These are phyloP conservation scores for Thripadectes ignobilis DNA, from an alignment of 2,797 vertebrate genomes.

Conservation along the genomic window DNA sequence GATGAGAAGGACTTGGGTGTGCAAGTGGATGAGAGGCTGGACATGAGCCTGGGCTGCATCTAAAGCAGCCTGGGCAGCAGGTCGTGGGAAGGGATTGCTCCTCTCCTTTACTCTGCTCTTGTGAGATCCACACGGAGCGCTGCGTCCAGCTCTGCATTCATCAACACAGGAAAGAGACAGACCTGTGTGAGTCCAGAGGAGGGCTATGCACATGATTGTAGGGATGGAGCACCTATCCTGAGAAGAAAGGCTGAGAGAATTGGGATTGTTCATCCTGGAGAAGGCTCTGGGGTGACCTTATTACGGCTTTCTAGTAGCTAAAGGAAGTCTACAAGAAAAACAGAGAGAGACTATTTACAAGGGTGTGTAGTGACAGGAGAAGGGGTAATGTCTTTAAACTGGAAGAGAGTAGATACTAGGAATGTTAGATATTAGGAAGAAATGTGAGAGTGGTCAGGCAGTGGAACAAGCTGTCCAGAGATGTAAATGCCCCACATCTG, in stretches of 20 bases:
- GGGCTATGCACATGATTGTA: background rate
- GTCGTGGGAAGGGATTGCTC: background rate
- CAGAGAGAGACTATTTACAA: background rate
- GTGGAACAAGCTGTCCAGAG: background rate
- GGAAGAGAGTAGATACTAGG: background rate
- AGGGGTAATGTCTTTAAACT: background rate
- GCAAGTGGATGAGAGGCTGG: background rate
- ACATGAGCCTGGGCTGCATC: background rate
- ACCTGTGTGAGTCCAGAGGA: accelerated
- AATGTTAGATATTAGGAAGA: background rate
- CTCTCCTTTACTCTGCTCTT: background rate
- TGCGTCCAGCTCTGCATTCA: accelerated
- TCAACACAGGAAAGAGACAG: background rate
- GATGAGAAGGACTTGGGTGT: accelerated
- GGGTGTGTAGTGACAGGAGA: background rate
- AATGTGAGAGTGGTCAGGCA: background rate
- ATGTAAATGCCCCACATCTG: background rate
- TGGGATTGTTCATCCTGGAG: background rate
- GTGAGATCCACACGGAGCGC: background rate
- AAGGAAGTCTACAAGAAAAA: background rate
- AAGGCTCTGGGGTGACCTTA: background rate
- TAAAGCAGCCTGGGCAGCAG: background rate
- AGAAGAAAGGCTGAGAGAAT: background rate
- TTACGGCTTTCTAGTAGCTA: background rate
- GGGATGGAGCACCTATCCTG: background rate